These are phyloP conservation scores for Acipenser ruthenus DNA, from an alignment of 2,797 vertebrate genomes.

Conservation along the genomic window DNA sequence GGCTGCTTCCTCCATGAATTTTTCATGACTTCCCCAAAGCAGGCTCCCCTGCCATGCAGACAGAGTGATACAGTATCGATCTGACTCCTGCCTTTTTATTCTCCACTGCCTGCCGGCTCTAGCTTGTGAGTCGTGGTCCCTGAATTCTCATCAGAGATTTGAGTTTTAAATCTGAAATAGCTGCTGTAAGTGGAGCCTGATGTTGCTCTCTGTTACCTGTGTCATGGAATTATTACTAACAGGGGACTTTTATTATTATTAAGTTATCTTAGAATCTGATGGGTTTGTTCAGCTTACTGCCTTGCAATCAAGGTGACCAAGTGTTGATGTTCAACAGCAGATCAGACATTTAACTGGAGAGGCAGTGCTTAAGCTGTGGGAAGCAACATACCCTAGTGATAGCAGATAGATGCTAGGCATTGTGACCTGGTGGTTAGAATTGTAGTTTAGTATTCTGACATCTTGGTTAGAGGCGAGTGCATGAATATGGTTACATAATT, in stretches of 20 bases:
- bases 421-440: no score
- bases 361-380: no score
- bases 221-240: neutral
- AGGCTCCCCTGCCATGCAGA: slow-evolving; percentile 66
- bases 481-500: no score
- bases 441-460: no score
- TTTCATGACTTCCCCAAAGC: slow-evolving; percentile 77
- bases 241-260: neutral
- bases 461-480: no score
- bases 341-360: no score
- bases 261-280: neutral
- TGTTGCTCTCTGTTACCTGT: neutral
- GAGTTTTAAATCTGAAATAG: slow-evolving; percentile 8
- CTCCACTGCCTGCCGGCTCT: slow-evolving; percentile 51
- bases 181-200: neutral
- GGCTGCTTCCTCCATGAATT: slow-evolving; percentile 77
- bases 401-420: no score
- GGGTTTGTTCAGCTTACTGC: no score
- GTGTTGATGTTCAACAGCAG: no score
- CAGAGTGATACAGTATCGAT: slow-evolving; percentile 71
- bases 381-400: no score
- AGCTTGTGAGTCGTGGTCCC: slow-evolving; percentile 63
- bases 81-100: slow-evolving; percentile 51
- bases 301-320: no score
- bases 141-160: slow-evolving; percentile 63